Conservation (phyloP, 2,888 invertebrate genomes). For the Drosophila rubida region DNA sequence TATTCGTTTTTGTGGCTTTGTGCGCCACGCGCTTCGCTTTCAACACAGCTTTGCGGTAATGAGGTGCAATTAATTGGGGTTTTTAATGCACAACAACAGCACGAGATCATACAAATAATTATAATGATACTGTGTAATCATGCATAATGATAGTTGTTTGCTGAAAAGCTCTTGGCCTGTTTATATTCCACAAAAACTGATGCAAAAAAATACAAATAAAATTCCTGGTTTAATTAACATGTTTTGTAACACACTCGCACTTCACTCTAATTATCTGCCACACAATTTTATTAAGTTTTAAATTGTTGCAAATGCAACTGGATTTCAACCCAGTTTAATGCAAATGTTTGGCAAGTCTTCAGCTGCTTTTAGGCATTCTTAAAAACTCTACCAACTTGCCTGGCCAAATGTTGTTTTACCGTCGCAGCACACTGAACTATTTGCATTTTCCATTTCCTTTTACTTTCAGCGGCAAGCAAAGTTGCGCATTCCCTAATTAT, state of each 20-base stretch:
- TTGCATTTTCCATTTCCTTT: background rate
- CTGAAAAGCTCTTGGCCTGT: background rate
- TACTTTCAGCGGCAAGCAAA: background rate
- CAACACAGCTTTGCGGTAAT: slow-evolving; percentile 65
- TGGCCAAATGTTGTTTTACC: background rate
- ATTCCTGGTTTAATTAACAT: slow-evolving; percentile 9
- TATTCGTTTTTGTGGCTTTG: slow-evolving; percentile 35
- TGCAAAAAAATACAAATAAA: background rate
- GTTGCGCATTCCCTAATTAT: background rate
- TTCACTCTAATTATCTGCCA: background rate
- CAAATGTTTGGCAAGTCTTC: background rate
- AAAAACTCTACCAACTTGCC: background rate
- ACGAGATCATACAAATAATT: background rate
- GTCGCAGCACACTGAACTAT: background rate
- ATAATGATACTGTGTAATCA: slow-evolving; percentile 9
- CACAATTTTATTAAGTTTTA: background rate
- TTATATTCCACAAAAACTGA: background rate
- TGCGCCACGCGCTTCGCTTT: slow-evolving; percentile 38
- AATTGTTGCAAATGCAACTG: background rate
- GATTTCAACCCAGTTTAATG: background rate
- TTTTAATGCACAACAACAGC: slow-evolving; percentile 39
- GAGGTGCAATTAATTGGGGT: slow-evolving; percentile 69
- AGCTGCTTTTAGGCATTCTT: background rate
- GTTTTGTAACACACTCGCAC: background rate
- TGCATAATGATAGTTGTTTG: slow-evolving; percentile 5